Evolutionary conservation across 2,888 invertebrate genomes (phyloP).

Genomic region (Graphium colonna): DNA sequence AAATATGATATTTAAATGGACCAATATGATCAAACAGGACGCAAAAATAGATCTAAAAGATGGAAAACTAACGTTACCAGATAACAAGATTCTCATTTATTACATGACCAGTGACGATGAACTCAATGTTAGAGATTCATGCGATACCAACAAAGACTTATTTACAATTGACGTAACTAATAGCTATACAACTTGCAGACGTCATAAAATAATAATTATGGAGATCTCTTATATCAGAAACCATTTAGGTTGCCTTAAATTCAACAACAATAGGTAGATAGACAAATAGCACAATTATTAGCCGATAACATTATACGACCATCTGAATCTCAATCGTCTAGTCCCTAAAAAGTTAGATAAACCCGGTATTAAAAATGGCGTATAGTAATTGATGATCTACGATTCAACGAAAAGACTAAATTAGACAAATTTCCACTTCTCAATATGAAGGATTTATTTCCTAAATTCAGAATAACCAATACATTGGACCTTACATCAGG

Average conservation of each 20-base stretch:
- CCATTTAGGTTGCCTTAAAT: slow-evolving; percentile 13
- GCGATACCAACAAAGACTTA: slow-evolving; percentile 18
- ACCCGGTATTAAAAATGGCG: not conserved
- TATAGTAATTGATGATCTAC: slow-evolving; percentile 16
- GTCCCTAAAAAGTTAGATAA: not conserved
- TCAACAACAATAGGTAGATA: slow-evolving; percentile 3
- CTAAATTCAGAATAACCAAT: slow-evolving; percentile 21
- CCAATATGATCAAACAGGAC: slow-evolving; percentile 23
- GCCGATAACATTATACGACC: not conserved
- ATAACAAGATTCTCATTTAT: slow-evolving; percentile 9
- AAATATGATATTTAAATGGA: slow-evolving; percentile 23
- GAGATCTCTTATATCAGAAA: slow-evolving; percentile 7
- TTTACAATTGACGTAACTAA: slow-evolving; percentile 24
- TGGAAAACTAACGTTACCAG: slow-evolving; percentile 3
- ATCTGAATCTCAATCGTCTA: not conserved
- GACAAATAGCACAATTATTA: slow-evolving; percentile 3
- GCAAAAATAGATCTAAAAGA: slow-evolving; percentile 7
- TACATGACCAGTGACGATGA: slow-evolving; percentile 18
- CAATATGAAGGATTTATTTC: slow-evolving; percentile 22
- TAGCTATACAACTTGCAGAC: slow-evolving; percentile 12
- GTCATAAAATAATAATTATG: slow-evolving; percentile 15
- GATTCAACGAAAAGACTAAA: slow-evolving; percentile 47
- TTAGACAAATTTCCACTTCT: slow-evolving; percentile 32
- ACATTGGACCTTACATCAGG: slow-evolving; percentile 25
- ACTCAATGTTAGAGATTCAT: slow-evolving; percentile 20